Percentiles rank a stretch among this genome's conserved stretches.
Evolutionary conservation across 2,797 vertebrate genomes (phyloP).

Genomic region (Thalassophryne amazonica): DNA sequence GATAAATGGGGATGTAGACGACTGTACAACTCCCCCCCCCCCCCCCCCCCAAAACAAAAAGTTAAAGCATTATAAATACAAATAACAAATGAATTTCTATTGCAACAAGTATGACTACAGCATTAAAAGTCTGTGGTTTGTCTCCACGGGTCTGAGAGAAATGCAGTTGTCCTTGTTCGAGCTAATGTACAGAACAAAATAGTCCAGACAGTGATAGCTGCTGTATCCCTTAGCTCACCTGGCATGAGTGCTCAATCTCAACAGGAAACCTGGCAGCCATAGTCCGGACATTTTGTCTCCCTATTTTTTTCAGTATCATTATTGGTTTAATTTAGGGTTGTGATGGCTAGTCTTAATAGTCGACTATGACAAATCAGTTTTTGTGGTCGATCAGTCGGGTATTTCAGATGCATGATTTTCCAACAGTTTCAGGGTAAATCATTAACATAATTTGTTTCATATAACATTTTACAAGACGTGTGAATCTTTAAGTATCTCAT

Average conservation of each 20-base stretch:
- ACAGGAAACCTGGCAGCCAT: slow-evolving; percentile 39
- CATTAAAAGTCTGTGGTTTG: slow-evolving; percentile 25
- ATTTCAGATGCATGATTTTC: no score
- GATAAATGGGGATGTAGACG: not conserved
- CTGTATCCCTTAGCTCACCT: slow-evolving; percentile 39
- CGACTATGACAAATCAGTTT: no score
- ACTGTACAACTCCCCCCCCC: slow-evolving; percentile 5
- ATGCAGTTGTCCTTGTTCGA: slow-evolving; percentile 31
- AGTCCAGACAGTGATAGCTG: slow-evolving; percentile 19
- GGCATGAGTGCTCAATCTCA: slow-evolving; percentile 45
- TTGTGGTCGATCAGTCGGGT: no score
- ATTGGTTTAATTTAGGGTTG: no score
- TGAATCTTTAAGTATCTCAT: no score
- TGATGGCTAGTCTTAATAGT: no score
- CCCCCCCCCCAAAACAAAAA: no score
- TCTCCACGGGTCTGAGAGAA: slow-evolving; percentile 35
- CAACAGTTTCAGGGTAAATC: no score
- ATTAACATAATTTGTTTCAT: no score
- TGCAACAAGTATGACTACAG: slow-evolving; percentile 6
- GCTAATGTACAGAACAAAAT: slow-evolving; percentile 51
- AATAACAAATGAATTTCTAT: slow-evolving; percentile 33
- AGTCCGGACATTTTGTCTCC: slow-evolving; percentile 13
- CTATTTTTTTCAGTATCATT: slow-evolving; percentile 12
- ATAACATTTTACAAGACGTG: no score
- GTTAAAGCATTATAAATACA: slow-evolving; percentile 15